These are phyloP conservation scores for Euwallacea similis DNA, from an alignment of 1,140 invertebrate genomes.

Conservation along the genomic window DNA sequence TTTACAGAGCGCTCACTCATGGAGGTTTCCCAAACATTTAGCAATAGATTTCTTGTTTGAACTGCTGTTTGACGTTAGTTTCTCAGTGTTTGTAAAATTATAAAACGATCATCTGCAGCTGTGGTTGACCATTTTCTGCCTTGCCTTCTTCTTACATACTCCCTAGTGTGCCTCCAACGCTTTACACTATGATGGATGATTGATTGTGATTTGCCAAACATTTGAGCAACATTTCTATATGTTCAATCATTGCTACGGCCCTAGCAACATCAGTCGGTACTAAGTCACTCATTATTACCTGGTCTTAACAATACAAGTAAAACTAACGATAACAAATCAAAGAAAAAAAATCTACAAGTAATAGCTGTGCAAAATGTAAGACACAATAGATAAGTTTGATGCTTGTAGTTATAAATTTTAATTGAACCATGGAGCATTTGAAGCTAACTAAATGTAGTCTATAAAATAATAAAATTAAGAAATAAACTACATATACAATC, in stretches of 20 bases:
- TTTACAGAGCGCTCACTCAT: neutral
- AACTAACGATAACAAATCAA: too few species aligned
- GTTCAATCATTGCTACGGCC: neutral
- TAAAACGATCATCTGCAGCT: slow-evolving; percentile 2
- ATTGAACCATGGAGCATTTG: too few species aligned
- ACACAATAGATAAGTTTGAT: too few species aligned
- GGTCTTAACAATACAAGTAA: too few species aligned
- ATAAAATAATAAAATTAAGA: too few species aligned
- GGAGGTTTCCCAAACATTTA: neutral
- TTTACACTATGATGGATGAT: neutral
- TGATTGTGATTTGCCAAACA: neutral
- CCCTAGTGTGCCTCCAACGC: neutral
- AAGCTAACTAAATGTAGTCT: too few species aligned
- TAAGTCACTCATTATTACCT: too few species aligned
- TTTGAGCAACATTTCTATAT: neutral
- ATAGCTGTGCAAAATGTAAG: too few species aligned
- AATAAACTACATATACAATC: too few species aligned
- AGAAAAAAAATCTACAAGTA: too few species aligned
- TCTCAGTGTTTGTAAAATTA: neutral
- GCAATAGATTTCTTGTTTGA: neutral
- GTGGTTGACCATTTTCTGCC: neutral
- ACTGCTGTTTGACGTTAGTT: neutral
- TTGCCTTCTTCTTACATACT: neutral
- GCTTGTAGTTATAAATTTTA: too few species aligned
- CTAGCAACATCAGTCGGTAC: too few species aligned